phyloP scores from a whole-genome alignment of 2,888 invertebrate species.

The Clostera curtula region DNA sequence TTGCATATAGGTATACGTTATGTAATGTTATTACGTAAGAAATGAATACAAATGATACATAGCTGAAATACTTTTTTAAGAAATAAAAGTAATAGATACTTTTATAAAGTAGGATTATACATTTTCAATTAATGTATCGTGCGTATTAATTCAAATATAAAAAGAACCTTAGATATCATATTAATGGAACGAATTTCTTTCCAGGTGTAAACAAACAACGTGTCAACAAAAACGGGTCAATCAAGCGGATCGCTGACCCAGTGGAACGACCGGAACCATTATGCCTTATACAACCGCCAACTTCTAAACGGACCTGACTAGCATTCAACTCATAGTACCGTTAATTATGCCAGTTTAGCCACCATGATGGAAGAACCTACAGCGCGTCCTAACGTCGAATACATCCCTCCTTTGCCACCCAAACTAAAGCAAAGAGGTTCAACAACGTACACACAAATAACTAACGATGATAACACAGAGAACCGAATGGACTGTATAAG shows the following conservation, averaged over 20 bases:
- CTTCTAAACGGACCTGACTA: slow-evolving; percentile 57
- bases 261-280: slow-evolving; percentile 64
- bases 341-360: slow-evolving; percentile 64
- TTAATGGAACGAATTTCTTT: slow-evolving; percentile 37
- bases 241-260: slow-evolving; percentile 55
- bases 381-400: slow-evolving; percentile 56
- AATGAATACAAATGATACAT: too few species aligned
- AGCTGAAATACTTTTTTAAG: too few species aligned
- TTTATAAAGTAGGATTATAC: too few species aligned
- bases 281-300: slow-evolving; percentile 64
- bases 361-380: slow-evolving; percentile 71
- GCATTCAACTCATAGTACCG: slow-evolving; percentile 54
- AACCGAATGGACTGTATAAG: slow-evolving; percentile 57
- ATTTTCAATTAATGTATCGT: too few species aligned
- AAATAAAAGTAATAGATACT: too few species aligned
- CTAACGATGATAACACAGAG: slow-evolving; percentile 43
- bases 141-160: too few species aligned
- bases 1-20: slow-evolving; percentile 11
- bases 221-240: slow-evolving; percentile 40
- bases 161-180: slow-evolving; percentile 4
- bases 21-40: slow-evolving; percentile 7
- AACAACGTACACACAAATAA: slow-evolving; percentile 65
- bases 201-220: slow-evolving; percentile 51
- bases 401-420: slow-evolving; percentile 74
- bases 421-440: slow-evolving; percentile 68